These are phyloP conservation scores for Paratilapia polleni DNA, from an alignment of 2,113 vertebrate species.

Conservation along the genomic window DNA sequence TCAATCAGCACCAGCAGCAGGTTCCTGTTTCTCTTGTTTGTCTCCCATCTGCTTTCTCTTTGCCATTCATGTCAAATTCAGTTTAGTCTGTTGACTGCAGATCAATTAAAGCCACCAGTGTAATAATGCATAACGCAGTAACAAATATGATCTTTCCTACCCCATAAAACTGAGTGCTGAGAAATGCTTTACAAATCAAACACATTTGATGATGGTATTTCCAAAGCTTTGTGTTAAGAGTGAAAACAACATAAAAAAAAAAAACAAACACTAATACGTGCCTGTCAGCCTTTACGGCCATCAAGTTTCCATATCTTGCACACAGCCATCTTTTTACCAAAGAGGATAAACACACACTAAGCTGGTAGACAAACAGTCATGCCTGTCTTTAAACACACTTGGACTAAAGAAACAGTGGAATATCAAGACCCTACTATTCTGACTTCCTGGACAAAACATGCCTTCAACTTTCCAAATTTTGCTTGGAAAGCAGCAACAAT, in stretches of 20 bases:
- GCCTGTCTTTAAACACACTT: neutral
- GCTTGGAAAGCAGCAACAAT: neutral
- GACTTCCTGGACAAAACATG: neutral
- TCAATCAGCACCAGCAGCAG: conserved; percentile 40
- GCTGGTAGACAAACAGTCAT: no score
- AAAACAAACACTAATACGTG: neutral
- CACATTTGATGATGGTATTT: neutral
- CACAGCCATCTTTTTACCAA: neutral
- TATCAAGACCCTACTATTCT: neutral
- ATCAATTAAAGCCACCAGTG: neutral
- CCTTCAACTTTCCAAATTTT: neutral
- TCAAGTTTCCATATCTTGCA: neutral
- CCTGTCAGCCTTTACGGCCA: neutral
- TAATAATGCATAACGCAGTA: neutral
- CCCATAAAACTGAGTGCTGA: neutral
- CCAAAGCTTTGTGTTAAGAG: neutral
- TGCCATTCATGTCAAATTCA: neutral
- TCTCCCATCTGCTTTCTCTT: neutral
- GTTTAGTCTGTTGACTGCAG: neutral
- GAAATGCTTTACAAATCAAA: neutral
- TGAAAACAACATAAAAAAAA: neutral
- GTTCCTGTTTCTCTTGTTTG: conserved; percentile 44
- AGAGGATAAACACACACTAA: neutral
- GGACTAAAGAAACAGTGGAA: neutral
- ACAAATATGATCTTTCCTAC: neutral